A percentile compares a stretch with the other conserved stretches of the same genome.
Conservation (phyloP, 2,113 vertebrate genomes). For the Emydura subglobosa region DNA sequence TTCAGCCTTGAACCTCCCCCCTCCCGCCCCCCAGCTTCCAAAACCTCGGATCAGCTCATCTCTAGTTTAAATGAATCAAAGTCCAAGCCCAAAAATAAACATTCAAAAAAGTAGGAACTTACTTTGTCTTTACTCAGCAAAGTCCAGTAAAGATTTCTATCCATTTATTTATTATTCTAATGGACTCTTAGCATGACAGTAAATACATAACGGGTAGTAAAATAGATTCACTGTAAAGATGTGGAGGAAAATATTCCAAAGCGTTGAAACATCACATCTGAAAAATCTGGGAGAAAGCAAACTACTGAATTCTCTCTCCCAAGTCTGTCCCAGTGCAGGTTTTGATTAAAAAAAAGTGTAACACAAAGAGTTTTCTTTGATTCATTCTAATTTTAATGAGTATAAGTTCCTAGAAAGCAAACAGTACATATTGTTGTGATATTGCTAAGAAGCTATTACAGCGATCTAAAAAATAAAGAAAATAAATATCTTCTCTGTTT, state of each 20-base stretch:
- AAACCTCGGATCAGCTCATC: not conserved
- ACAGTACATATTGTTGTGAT: conserved; percentile 21
- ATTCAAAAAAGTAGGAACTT: not conserved
- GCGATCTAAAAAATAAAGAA: conserved; percentile 65
- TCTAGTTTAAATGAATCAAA: not conserved
- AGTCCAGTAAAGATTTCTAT: not conserved
- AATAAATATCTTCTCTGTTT: conserved; percentile 62
- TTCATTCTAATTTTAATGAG: conserved; percentile 70
- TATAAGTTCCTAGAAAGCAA: conserved; percentile 52
- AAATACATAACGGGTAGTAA: not conserved
- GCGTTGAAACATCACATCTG: conserved; percentile 39
- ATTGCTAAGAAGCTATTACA: conserved; percentile 51
- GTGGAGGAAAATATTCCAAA: conserved; percentile 11
- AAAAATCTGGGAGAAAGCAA: conserved; percentile 45
- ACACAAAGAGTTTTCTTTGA: conserved; percentile 42
- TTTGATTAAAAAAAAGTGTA: not conserved
- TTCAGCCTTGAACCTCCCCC: not conserved
- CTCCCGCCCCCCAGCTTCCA: not conserved
- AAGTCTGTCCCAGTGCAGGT: not conserved
- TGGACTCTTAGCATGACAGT: conserved; percentile 9
- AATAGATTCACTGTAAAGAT: conserved; percentile 36
- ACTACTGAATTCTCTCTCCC: not conserved
- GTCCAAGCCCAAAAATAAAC: not conserved
- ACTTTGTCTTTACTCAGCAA: not conserved
- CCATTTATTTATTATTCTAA: conserved; percentile 21